Evolutionary conservation across 2,797 vertebrate genomes (phyloP).

Genomic region (Acipenser transmontanus): DNA sequence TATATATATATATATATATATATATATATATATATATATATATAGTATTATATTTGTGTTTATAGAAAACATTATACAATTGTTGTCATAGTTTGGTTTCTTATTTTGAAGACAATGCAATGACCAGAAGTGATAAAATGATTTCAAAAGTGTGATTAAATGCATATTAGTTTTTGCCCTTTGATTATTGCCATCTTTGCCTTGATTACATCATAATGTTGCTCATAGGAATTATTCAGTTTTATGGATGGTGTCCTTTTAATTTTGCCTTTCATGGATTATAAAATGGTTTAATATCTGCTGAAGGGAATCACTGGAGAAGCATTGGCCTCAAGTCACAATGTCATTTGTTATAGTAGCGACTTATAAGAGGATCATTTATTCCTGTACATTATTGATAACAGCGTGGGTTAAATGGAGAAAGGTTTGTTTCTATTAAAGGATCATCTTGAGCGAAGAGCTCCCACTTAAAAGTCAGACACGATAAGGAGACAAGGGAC

Average conservation of each 20-base stretch:
- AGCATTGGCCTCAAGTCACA: conserved; percentile 84
- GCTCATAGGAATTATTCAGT: conserved; percentile 79
- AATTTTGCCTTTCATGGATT: conserved; percentile 89
- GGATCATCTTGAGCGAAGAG: conserved; percentile 89
- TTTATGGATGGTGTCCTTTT: conserved; percentile 85
- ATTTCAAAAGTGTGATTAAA: conserved; percentile 74
- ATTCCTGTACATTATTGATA: conserved; percentile 95
- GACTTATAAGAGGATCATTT: conserved; percentile 95
- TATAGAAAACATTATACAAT: no score
- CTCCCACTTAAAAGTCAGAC: conserved; percentile 93
- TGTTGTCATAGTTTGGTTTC: no score
- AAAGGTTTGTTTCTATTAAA: conserved; percentile 94
- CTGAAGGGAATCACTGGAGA: conserved; percentile 87
- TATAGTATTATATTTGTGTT: no score
- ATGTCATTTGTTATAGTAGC: conserved; percentile 94
- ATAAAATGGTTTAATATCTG: conserved; percentile 94
- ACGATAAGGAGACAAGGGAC: conserved; percentile 76
- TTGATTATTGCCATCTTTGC: conserved; percentile 72
- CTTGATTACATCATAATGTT: conserved; percentile 65
- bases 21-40: no score
- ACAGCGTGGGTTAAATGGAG: conserved; percentile 82
- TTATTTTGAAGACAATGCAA: conserved; percentile 3
- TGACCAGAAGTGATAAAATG: conserved; percentile 69
- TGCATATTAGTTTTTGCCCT: conserved; percentile 73
- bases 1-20: no score